Evolutionary conservation across 2,113 vertebrate genomes (phyloP).

Genomic region (Cacatua alba): DNA sequence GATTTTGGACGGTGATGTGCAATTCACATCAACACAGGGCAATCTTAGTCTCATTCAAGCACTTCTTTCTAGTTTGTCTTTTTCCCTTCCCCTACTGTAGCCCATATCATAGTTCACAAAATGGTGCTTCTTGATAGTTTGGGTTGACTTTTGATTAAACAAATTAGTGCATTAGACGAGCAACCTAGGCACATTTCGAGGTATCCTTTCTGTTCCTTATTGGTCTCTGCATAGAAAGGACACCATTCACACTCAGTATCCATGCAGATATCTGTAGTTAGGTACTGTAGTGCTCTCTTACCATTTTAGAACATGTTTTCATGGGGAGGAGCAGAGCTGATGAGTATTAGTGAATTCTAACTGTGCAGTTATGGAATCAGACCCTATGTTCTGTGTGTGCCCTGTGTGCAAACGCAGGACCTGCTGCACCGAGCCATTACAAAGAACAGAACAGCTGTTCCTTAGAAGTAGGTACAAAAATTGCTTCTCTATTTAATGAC

Average conservation of each 20-base stretch:
- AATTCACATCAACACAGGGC: not conserved
- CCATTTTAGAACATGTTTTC: not conserved
- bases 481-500: not conserved
- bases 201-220: not conserved
- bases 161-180: not conserved
- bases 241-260: not conserved
- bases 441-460: not conserved
- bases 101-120: not conserved
- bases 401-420: not conserved
- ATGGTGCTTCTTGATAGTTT: not conserved
- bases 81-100: not conserved
- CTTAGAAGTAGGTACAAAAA: not conserved
- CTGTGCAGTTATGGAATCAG: not conserved
- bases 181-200: not conserved
- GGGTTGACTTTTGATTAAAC: not conserved
- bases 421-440: not conserved
- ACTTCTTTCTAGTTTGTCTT: not conserved
- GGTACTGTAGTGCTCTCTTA: not conserved
- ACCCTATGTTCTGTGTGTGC: rapidly evolving
- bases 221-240: not conserved
- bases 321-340: not conserved
- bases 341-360: not conserved
- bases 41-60: not conserved
- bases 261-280: not conserved
- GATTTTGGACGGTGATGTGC: not conserved